Evolutionary conservation across 2,888 invertebrate species (phyloP), one percentile per base, ranked within the genome.

Genomic region (Pegoplata infirma): DNA sequence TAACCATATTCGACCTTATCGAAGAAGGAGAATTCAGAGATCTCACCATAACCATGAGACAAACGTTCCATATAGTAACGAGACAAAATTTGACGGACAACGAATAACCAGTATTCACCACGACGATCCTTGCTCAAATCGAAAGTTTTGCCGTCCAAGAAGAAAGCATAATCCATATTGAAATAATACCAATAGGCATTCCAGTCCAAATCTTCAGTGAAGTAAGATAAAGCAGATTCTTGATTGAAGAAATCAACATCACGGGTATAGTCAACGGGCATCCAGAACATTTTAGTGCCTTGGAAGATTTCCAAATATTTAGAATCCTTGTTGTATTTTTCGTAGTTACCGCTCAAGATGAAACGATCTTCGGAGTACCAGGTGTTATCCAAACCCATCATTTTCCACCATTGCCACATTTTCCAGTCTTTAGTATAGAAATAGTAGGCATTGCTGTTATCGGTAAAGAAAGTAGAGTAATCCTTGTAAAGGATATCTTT

Each of bases 41-140:
- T 91, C 51, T 91, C 91, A 12, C 92, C 92, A 76, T 94, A 84
- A 17, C 91, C 92, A 82, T 93, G 92, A 32, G 93, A 91, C 68
- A 93, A 88, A 88, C 94, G 92, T 85, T 94, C 94, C 84, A 94
- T 87, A 84, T 92, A 92, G 90, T 93, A 94, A 84, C 94, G 93
- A 76, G 93, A 92, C 83, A 93, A 85, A 12, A 94, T 84, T 86
- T 94, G 93, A 84, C 94, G 92, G 85, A 94, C 92, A 85, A 91
- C 90, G 90, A 91, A 92, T 86, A 92, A 92, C 90, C 92, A 94
- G 40, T 91, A 86, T 88, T 93, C 93, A 76, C 94, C 94, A 79
- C 93, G 92, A 84, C 92, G 91, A 80, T 92, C 91, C 83, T 91
- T 92, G 16, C 89, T 82, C 55, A 90, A 71, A 12, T 89, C 89